A percentile compares a stretch with the other conserved stretches of the same genome.
Evolutionary conservation across 2,797 vertebrate genomes (phyloP).

Genomic region (Apodemus agrarius): DNA sequence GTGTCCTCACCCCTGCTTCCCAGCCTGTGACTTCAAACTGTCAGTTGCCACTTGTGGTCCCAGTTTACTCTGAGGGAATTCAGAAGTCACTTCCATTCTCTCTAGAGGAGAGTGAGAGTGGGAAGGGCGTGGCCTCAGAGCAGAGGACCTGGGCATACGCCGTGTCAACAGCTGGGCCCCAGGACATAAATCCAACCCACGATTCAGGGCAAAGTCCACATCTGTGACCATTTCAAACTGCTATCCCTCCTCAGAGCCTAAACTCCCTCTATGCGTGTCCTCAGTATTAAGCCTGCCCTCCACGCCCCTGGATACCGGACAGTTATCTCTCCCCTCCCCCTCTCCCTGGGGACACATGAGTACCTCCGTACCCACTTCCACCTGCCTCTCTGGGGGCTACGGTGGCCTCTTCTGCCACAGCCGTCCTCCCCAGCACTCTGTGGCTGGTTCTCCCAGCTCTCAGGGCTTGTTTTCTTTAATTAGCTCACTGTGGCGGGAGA

Average conservation of each 20-base stretch:
- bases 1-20: not conserved
- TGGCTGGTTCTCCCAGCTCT: constrained; percentile 51
- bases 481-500: constrained; percentile 80
- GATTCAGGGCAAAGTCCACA: not conserved
- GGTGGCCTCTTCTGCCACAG: not conserved
- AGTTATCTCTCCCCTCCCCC: accelerated
- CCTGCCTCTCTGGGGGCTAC: constrained; percentile 10
- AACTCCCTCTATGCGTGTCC: not conserved
- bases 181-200: not conserved
- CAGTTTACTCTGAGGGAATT: not conserved
- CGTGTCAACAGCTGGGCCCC: not conserved
- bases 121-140: not conserved
- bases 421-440: constrained; percentile 44
- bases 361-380: not conserved
- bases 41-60: not conserved
- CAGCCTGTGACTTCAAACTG: not conserved
- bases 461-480: constrained; percentile 80
- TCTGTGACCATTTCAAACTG: not conserved
- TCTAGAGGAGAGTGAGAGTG: not conserved
- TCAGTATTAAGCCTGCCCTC: not conserved
- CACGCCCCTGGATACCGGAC: not conserved
- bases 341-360: not conserved
- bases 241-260: not conserved
- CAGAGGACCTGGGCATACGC: not conserved
- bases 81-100: not conserved